These are phyloP conservation scores for Xanthostigma xanthostigma DNA, from an alignment of 2,888 invertebrate genomes.

Conservation along the genomic window DNA sequence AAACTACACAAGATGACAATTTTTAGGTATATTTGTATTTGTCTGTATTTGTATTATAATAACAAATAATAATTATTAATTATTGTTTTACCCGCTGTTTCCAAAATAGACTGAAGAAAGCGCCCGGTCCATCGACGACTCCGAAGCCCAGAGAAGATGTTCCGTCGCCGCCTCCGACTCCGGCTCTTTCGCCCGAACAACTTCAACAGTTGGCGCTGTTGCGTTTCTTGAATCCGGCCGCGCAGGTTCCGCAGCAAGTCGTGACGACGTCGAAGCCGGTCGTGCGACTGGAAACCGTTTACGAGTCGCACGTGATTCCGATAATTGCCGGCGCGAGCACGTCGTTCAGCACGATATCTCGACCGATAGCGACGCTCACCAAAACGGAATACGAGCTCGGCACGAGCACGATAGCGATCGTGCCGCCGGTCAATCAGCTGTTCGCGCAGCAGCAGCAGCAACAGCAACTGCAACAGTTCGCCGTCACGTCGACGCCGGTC, in stretches of 20 bases:
- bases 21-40: no score
- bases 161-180: conserved; percentile 30
- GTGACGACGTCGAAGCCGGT: conserved; percentile 68
- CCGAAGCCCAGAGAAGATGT: conserved; percentile 18
- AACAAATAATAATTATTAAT: no score
- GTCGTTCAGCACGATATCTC: conserved; percentile 60
- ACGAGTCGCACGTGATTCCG: conserved; percentile 70
- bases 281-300: conserved; percentile 59
- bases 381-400: conserved; percentile 66
- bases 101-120: conserved; percentile 25
- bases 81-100: no score
- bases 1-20: no score
- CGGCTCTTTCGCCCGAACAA: conserved; percentile 50
- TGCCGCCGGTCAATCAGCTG: conserved; percentile 34
- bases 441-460: conserved; percentile 37
- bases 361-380: conserved; percentile 62
- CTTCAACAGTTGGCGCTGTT: conserved; percentile 60
- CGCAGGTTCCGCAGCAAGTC: conserved; percentile 46
- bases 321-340: conserved; percentile 62
- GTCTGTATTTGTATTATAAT: no score
- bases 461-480: conserved; percentile 46
- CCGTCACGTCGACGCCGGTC: conserved; percentile 65
- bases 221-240: conserved; percentile 51
- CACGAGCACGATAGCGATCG: conserved; percentile 50
- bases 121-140: conserved; percentile 17